Evolutionary conservation across 2,888 invertebrate species (phyloP).

Genomic region (Epirrita christyi): DNA sequence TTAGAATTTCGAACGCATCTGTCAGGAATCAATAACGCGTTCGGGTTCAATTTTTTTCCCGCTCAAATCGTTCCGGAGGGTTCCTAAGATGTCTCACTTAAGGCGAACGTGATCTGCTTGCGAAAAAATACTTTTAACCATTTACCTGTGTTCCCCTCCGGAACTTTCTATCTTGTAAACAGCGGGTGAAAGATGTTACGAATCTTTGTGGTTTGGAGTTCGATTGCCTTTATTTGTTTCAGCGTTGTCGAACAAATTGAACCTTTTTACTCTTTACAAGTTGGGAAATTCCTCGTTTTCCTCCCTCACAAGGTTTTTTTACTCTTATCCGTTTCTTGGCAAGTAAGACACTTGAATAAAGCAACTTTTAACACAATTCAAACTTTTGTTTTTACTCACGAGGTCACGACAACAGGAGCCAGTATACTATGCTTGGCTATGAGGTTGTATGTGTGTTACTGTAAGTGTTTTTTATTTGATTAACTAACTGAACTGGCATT

Average conservation of each 20-base stretch:
- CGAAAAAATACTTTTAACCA: slow-evolving; percentile 75
- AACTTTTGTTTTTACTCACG: slow-evolving; percentile 10
- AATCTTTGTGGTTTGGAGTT: slow-evolving; percentile 68
- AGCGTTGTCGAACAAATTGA: slow-evolving; percentile 49
- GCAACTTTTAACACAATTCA: slow-evolving; percentile 6
- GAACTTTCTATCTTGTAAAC: slow-evolving; percentile 72
- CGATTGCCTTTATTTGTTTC: slow-evolving; percentile 64
- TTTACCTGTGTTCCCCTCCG: slow-evolving; percentile 59
- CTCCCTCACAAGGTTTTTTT: background rate
- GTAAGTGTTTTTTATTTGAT: too few relatives aligned
- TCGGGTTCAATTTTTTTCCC: slow-evolving; percentile 60
- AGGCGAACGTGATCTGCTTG: slow-evolving; percentile 82
- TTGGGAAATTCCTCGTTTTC: slow-evolving; percentile 7
- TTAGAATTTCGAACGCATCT: slow-evolving; percentile 40
- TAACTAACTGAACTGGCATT: too few relatives aligned
- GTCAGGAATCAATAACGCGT: slow-evolving; percentile 68
- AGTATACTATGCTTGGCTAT: too few relatives aligned
- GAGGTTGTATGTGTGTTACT: too few relatives aligned
- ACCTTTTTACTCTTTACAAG: slow-evolving; percentile 32
- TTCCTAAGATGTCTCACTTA: slow-evolving; percentile 80
- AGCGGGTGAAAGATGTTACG: slow-evolving; percentile 69
- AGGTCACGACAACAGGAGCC: too few relatives aligned
- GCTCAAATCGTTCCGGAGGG: slow-evolving; percentile 66
- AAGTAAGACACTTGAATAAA: background rate
- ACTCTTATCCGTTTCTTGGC: background rate